Percentiles rank a stretch among this genome's conserved stretches.
phyloP scores from a whole-genome alignment of 2,888 invertebrate genomes.

The Belgica antarctica region DNA sequence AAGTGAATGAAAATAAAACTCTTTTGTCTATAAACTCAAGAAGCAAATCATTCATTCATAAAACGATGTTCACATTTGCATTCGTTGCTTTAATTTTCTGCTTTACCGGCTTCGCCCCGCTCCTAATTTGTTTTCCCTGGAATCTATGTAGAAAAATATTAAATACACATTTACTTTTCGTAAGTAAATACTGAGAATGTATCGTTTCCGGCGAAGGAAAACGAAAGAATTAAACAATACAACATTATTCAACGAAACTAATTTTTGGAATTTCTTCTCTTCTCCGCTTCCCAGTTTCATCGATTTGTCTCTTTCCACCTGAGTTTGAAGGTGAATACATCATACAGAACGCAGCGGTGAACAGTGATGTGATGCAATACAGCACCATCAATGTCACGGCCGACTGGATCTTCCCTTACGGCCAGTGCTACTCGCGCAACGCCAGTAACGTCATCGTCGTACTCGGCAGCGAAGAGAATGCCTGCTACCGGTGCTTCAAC shows the following conservation, averaged over 20 bases:
- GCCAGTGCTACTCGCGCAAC: conserved; percentile 61
- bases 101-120: background rate
- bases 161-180: conserved; percentile 21
- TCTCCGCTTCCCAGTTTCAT: background rate
- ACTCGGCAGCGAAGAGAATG: background rate
- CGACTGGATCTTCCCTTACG: conserved; percentile 66
- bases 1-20: too few species aligned
- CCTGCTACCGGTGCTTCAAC: conserved; percentile 63
- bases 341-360: conserved; percentile 58
- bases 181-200: conserved; percentile 15
- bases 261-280: conserved; percentile 9
- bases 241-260: background rate
- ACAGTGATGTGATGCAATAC: conserved; percentile 60
- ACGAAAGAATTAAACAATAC: conserved; percentile 2
- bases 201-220: conserved; percentile 5
- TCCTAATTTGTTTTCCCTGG: too few species aligned
- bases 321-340: conserved; percentile 65
- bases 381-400: conserved; percentile 62
- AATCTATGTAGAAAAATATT: conserved; percentile 5
- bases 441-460: conserved; percentile 63
- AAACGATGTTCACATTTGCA: background rate
- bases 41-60: conserved; percentile 25
- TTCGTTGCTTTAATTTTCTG: background rate
- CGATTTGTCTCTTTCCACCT: conserved; percentile 62
- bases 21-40: too few species aligned